phyloP scores from a whole-genome alignment of 2,888 invertebrate genomes.

The Diadegma fenestrale region DNA sequence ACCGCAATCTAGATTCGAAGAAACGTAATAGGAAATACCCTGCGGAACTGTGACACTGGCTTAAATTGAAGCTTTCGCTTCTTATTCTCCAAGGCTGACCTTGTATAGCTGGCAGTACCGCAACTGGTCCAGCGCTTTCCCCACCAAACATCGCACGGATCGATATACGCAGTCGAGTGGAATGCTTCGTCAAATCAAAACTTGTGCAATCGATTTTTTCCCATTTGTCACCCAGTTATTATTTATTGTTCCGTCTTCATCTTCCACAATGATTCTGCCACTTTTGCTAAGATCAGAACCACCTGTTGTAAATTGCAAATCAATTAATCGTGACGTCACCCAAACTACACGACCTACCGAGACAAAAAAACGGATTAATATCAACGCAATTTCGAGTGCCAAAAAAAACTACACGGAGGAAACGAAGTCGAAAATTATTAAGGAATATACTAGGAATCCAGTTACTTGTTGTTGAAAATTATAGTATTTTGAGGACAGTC shows the following conservation, averaged over 20 bases:
- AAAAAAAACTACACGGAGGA: no score
- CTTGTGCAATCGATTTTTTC: neutral
- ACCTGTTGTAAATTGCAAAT: neutral
- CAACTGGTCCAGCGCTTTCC: neutral
- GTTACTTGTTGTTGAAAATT: no score
- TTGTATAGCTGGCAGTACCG: neutral
- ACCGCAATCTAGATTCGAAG: neutral
- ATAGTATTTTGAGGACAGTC: no score
- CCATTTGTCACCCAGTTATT: neutral
- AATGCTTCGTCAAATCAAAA: neutral
- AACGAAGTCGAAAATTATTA: no score
- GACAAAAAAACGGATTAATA: neutral
- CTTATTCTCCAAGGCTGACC: neutral
- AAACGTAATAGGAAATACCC: neutral
- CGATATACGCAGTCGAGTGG: slow-evolving; percentile 9
- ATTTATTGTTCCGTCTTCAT: neutral
- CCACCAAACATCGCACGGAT: neutral
- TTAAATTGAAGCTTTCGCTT: neutral
- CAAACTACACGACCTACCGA: neutral
- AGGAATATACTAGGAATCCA: no score
- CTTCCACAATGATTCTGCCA: neutral
- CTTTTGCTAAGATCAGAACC: neutral
- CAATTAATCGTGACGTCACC: neutral
- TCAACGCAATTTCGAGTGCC: neutral
- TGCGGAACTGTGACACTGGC: neutral